Conservation (phyloP, 2,888 invertebrate genomes). For the Himalopsyche japonica region DNA sequence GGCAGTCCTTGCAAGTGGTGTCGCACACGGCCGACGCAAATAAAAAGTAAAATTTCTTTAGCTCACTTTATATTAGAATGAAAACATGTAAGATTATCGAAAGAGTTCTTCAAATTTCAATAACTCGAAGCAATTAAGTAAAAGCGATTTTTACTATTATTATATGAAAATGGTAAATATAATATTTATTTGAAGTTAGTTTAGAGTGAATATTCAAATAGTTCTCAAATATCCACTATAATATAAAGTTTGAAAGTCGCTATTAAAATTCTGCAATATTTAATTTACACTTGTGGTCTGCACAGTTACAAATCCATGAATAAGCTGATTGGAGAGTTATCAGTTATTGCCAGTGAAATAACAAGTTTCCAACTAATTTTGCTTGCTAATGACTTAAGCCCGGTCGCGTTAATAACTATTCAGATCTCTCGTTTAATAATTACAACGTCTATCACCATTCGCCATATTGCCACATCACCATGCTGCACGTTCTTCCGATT, state of each 20-base stretch:
- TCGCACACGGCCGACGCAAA: too few species aligned
- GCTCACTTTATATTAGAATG: too few species aligned
- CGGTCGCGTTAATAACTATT: neutral
- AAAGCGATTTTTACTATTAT: too few species aligned
- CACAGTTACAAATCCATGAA: neutral
- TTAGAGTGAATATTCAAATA: too few species aligned
- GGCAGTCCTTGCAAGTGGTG: too few species aligned
- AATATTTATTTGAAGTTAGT: too few species aligned
- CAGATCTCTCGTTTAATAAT: neutral
- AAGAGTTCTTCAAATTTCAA: too few species aligned
- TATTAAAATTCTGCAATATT: neutral
- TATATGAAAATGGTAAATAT: too few species aligned
- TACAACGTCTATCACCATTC: neutral
- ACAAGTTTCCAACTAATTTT: conserved; percentile 20
- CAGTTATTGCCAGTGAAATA: neutral
- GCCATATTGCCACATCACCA: neutral
- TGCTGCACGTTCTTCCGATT: neutral
- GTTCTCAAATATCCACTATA: too few species aligned
- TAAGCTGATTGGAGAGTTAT: neutral
- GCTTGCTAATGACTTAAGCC: conserved; percentile 18
- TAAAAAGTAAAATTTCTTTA: too few species aligned
- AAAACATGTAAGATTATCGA: too few species aligned
- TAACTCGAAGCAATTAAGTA: too few species aligned
- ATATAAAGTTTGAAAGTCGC: neutral
- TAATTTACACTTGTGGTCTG: neutral